Conservation (phyloP, 2,797 vertebrate genomes). For the Myoxocephalus aenaeus region DNA sequence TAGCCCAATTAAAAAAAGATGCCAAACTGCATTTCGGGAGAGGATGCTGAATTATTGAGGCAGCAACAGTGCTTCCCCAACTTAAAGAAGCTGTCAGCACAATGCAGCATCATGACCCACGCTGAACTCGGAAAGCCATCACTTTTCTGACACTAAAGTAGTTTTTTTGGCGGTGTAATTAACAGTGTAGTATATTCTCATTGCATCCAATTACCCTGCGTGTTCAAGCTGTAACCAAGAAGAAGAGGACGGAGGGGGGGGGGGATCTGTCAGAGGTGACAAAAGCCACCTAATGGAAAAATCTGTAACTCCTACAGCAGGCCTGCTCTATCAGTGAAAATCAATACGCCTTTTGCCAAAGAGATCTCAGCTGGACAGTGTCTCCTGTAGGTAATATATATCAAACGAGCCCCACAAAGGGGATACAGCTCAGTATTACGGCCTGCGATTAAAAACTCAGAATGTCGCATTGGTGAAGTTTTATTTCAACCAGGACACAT, state of each 20-base stretch:
- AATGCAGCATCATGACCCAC: conserved; percentile 5
- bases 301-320: conserved; percentile 65
- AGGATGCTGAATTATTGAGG: conserved; percentile 60
- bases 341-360: conserved; percentile 70
- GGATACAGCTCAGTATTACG: conserved; percentile 17
- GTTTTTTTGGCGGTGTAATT: conserved; percentile 49
- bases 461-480: conserved; percentile 47
- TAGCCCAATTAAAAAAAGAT: conserved; percentile 69
- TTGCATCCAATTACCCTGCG: conserved; percentile 48
- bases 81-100: conserved; percentile 49
- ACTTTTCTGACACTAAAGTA: conserved; percentile 37
- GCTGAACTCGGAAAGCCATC: conserved; percentile 34
- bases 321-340: conserved; percentile 69
- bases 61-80: conserved; percentile 23
- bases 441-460: conserved; percentile 61
- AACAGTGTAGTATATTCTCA: conserved; percentile 51
- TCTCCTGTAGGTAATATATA: conserved; percentile 48
- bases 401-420: conserved; percentile 38
- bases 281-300: conserved; percentile 69
- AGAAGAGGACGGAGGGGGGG: neutral
- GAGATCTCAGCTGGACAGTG: conserved; percentile 56
- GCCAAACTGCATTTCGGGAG: conserved; percentile 55
- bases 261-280: conserved; percentile 49
- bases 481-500: conserved; percentile 72
- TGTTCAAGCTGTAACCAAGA: conserved; percentile 36